Percentiles rank a stretch among this genome's conserved stretches.
phyloP scores from a whole-genome alignment of 2,888 invertebrate genomes.

The Caenorhabditis plicata region DNA sequence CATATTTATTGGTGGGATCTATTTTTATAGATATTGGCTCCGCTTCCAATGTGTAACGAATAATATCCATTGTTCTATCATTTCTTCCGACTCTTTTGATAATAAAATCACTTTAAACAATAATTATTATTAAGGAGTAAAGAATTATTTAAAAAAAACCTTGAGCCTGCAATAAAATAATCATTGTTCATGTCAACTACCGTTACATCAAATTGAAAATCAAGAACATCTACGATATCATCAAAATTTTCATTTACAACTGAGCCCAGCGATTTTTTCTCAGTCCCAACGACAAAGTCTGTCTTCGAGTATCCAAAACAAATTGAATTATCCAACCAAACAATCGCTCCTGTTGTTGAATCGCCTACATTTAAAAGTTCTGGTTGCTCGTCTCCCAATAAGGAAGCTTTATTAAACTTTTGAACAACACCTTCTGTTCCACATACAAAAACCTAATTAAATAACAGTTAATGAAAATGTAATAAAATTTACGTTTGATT shows the following conservation, averaged over 20 bases:
- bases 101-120: constrained; percentile 26
- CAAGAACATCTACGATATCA: constrained; percentile 6
- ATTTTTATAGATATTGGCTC: constrained; percentile 25
- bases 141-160: no score
- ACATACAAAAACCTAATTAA: constrained; percentile 21
- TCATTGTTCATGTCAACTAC: constrained; percentile 18
- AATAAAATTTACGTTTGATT: constrained; percentile 10
- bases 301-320: constrained; percentile 15
- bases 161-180: constrained; percentile 26
- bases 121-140: no score
- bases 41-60: constrained; percentile 10
- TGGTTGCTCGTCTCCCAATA: constrained; percentile 7
- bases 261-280: constrained; percentile 21
- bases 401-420: constrained; percentile 13
- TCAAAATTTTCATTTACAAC: constrained; percentile 8
- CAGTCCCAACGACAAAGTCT: constrained; percentile 14
- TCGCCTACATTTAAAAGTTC: constrained; percentile 9
- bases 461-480: neutral
- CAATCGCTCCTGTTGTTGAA: constrained; percentile 14
- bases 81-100: constrained; percentile 10
- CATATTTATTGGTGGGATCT: constrained; percentile 17
- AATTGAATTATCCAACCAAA: constrained; percentile 15
- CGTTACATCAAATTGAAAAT: constrained; percentile 26
- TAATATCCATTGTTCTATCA: constrained; percentile 4
- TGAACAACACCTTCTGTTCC: constrained; percentile 19